Conservation (phyloP, 2,797 vertebrate species). For the Dendrocincla tyrannina region DNA sequence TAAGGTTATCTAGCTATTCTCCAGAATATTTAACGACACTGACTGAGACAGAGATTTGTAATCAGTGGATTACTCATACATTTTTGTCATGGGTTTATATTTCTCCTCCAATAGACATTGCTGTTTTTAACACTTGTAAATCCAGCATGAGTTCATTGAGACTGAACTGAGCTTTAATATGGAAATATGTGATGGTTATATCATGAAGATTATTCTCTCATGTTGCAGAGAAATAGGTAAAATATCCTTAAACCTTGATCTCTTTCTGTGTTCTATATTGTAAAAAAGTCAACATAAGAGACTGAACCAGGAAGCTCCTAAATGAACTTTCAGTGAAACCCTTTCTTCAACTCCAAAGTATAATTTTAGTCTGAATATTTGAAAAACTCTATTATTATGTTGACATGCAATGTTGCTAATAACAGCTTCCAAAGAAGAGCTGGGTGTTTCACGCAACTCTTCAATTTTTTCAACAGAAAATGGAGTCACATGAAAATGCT, state of each 20-base stretch:
- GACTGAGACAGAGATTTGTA: not conserved
- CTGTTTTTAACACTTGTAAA: not conserved
- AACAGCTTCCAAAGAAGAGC: not conserved
- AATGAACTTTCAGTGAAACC: not conserved
- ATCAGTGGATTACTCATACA: not conserved
- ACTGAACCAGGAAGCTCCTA: not conserved
- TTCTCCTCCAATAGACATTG: not conserved
- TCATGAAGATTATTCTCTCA: not conserved
- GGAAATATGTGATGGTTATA: not conserved
- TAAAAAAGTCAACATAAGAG: not conserved
- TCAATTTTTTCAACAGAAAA: not conserved
- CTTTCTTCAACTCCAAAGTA: not conserved
- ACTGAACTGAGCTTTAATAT: not conserved
- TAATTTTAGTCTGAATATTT: not conserved
- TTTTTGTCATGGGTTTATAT: not conserved
- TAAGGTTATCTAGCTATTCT: not conserved
- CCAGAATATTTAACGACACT: not conserved
- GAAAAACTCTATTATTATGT: not conserved
- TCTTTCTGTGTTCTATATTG: not conserved
- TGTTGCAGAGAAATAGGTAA: not conserved
- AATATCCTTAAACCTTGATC: not conserved
- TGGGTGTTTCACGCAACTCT: not conserved
- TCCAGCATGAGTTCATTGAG: not conserved
- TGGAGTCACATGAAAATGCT: constrained; percentile 8
- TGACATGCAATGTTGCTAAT: not conserved